Percentiles rank a stretch among this genome's conserved stretches.
Evolutionary conservation across 2,113 vertebrate species (phyloP).

Genomic region (Bufo bufo): DNA sequence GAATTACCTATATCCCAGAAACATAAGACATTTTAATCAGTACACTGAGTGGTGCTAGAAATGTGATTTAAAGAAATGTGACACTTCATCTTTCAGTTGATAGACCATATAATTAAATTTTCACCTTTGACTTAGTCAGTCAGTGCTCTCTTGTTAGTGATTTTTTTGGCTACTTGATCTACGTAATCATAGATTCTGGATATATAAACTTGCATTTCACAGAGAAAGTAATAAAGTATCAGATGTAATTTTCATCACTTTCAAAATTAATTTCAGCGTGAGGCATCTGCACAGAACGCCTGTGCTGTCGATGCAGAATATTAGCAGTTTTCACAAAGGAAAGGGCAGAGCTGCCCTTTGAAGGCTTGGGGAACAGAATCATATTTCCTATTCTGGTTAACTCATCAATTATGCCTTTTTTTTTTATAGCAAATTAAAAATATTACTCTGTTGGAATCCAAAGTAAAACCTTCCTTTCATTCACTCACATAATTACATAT

Average conservation of each 20-base stretch:
- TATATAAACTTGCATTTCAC: neutral
- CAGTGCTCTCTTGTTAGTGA: neutral
- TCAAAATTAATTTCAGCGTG: neutral
- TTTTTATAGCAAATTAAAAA: constrained; percentile 11
- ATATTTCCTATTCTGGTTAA: constrained; percentile 32
- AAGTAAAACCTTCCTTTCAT: neutral
- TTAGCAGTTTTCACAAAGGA: constrained; percentile 27
- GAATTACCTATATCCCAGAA: neutral
- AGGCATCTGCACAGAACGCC: neutral
- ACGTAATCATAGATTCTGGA: neutral
- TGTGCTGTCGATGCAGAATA: constrained; percentile 15
- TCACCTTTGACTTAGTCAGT: constrained; percentile 4
- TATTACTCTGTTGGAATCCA: constrained; percentile 20
- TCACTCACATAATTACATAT: neutral
- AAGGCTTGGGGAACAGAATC: neutral
- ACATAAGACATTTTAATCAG: constrained; percentile 7
- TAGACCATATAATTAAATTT: constrained; percentile 12
- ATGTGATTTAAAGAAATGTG: neutral
- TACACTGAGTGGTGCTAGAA: neutral
- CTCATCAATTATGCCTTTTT: constrained; percentile 25
- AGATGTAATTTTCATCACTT: constrained; percentile 5
- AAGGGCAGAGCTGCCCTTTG: neutral
- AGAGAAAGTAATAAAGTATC: constrained; percentile 3
- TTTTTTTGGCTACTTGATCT: constrained; percentile 7
- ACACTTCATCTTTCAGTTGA: constrained; percentile 1